Percentiles rank a stretch among this genome's conserved stretches.
phyloP scores from a whole-genome alignment of 2,888 invertebrate species.

The Sericinus montela region DNA sequence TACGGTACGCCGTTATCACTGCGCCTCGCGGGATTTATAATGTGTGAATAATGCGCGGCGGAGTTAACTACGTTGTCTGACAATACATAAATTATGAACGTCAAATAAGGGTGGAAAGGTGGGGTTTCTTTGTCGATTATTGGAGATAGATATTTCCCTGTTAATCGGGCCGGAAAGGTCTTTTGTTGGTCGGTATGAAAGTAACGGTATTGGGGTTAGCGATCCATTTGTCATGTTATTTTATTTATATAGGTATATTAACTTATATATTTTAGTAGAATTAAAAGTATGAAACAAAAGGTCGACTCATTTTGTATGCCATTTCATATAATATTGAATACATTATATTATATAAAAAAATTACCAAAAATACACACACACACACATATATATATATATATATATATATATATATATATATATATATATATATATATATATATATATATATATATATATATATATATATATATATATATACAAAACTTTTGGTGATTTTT shows the following conservation, averaged over 20 bases:
- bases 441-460: too few relatives aligned
- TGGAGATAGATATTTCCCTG: constrained; percentile 65
- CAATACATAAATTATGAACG: constrained; percentile 74
- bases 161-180: constrained; percentile 64
- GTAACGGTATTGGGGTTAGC: constrained; percentile 1
- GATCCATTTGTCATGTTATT: constrained; percentile 7
- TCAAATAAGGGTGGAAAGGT: constrained; percentile 39
- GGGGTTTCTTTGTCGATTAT: constrained; percentile 38
- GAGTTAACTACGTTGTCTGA: constrained; percentile 68
- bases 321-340: too few relatives aligned
- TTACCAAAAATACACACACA: too few relatives aligned
- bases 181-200: constrained; percentile 29
- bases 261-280: too few relatives aligned
- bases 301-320: too few relatives aligned
- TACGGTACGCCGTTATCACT: constrained; percentile 62
- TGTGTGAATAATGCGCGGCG: constrained; percentile 69
- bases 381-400: too few relatives aligned
- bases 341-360: too few relatives aligned
- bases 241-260: background rate
- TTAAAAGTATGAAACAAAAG: too few relatives aligned
- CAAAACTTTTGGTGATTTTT: too few relatives aligned
- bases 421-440: too few relatives aligned
- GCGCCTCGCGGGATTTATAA: constrained; percentile 72
- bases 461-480: too few relatives aligned
- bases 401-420: too few relatives aligned